Evolutionary conservation across 2,888 invertebrate genomes (phyloP), one percentile per base, ranked within the genome.

Genomic region (Lasioglossum malachurum): DNA sequence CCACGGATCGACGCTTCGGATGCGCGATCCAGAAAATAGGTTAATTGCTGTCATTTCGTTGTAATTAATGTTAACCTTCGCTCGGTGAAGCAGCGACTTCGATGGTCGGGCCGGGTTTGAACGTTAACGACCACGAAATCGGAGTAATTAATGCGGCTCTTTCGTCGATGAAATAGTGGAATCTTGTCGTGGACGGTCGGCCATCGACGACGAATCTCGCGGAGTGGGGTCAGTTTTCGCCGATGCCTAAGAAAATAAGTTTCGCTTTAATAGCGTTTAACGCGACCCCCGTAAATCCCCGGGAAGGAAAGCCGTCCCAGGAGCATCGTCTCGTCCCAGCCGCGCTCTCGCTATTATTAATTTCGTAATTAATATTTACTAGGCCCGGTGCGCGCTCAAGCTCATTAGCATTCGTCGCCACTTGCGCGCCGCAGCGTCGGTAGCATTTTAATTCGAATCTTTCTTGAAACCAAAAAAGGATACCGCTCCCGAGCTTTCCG

Each of bases 281-380:
- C 84, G 86, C 67, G 77, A 79, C 38, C 60, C 80, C 75, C 79
- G 76, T 82, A 87, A 87, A 87, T 87, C 79, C 81, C 64, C 4
- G 75, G 64, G 72, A 69, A 75, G 77, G 35, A 78, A 38, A 75
- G 44, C 57, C 35, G 74, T 75, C 87, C 87, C 87, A 80, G 60
- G 82, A 87, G 88, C 87, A 64, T 78, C 80, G 73, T 80, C 84
- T 75, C 46, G 75, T 69, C 31, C 78, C 64, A 53, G 80, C 78
- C 75, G 73, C 72, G 78, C 75, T 44, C 72, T 80, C 67, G 86
- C 78, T 83, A 80, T 89, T 86, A 91, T 92, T 92, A 92, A 93
- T 93, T 93, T 93, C 89, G 90, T 93, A 93, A 93, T 93, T 92
- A 92, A 93, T 91, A 92, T 93, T 93, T 92, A 91, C 91, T 91